A percentile compares a stretch with the other conserved stretches of the same genome.
These are phyloP conservation scores for Variabilichromis moorii DNA, from an alignment of 2,113 vertebrate genomes.

Conservation along the genomic window DNA sequence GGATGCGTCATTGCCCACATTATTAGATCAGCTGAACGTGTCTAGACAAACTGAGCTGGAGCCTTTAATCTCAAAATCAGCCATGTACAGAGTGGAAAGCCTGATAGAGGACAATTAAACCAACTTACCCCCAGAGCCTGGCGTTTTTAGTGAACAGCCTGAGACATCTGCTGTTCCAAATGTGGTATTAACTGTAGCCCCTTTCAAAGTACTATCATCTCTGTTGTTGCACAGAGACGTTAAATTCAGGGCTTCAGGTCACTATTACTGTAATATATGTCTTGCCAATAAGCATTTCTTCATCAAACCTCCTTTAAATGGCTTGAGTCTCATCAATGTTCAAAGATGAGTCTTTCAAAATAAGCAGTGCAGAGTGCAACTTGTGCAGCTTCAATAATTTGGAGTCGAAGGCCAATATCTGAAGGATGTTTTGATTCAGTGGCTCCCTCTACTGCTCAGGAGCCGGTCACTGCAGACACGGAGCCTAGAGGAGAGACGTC, in stretches of 20 bases:
- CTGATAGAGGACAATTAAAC: neutral
- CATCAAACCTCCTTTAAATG: neutral
- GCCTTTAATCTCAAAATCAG: neutral
- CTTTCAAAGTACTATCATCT: neutral
- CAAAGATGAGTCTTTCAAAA: neutral
- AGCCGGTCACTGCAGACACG: neutral
- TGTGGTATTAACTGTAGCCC: neutral
- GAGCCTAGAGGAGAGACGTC: neutral
- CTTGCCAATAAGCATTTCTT: neutral
- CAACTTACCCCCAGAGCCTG: neutral
- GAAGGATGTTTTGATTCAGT: neutral
- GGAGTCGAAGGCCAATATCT: neutral
- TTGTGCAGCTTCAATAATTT: neutral
- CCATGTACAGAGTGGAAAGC: neutral
- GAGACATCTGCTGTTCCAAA: neutral
- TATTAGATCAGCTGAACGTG: neutral
- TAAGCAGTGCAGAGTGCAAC: neutral
- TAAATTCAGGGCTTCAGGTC: neutral
- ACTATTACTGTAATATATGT: neutral
- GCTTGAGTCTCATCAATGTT: neutral
- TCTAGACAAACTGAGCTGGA: neutral
- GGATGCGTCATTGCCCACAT: neutral
- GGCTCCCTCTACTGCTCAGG: constrained; percentile 13
- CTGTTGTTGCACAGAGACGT: accelerated
- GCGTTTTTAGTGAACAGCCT: neutral